A percentile compares a stretch with the other conserved stretches of the same genome.
These are phyloP conservation scores for Lasioglossum villosulum DNA, from an alignment of 2,888 invertebrate species.

Conservation along the genomic window DNA sequence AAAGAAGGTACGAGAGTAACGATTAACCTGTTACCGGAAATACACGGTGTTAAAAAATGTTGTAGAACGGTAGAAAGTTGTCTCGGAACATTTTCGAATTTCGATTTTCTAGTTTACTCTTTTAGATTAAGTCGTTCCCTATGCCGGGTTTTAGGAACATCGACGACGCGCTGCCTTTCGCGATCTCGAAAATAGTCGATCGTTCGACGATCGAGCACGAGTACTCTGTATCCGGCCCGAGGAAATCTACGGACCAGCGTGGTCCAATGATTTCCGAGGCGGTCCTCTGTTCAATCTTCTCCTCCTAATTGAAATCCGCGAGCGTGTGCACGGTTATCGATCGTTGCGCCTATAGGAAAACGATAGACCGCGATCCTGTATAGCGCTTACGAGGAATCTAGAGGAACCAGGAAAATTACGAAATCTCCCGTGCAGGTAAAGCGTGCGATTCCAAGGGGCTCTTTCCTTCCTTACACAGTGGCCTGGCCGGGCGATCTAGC, in stretches of 20 bases:
- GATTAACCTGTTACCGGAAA: neutral
- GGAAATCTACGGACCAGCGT: slow-evolving; percentile 6
- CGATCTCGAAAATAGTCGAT: neutral
- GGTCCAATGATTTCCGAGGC: slow-evolving; percentile 17
- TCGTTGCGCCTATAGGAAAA: slow-evolving; percentile 10
- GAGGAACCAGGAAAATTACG: neutral
- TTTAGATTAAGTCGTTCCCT: neutral
- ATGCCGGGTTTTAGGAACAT: slow-evolving; percentile 6
- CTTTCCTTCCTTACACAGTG: neutral
- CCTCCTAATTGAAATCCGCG: neutral
- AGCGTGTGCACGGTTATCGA: neutral
- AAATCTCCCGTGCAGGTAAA: neutral
- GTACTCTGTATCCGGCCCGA: slow-evolving; percentile 54
- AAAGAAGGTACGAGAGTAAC: neutral
- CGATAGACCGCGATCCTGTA: neutral
- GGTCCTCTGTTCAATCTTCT: slow-evolving; percentile 8
- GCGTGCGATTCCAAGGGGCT: neutral
- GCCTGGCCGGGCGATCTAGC: too few relatives aligned
- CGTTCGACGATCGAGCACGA: slow-evolving; percentile 51
- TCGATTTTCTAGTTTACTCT: neutral
- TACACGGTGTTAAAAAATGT: neutral
- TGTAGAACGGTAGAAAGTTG: neutral
- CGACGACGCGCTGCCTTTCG: neutral
- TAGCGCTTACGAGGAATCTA: neutral
- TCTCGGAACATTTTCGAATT: neutral